These are phyloP conservation scores for Microtus richardsoni DNA, from an alignment of 2,113 vertebrate genomes.

Conservation along the genomic window DNA sequence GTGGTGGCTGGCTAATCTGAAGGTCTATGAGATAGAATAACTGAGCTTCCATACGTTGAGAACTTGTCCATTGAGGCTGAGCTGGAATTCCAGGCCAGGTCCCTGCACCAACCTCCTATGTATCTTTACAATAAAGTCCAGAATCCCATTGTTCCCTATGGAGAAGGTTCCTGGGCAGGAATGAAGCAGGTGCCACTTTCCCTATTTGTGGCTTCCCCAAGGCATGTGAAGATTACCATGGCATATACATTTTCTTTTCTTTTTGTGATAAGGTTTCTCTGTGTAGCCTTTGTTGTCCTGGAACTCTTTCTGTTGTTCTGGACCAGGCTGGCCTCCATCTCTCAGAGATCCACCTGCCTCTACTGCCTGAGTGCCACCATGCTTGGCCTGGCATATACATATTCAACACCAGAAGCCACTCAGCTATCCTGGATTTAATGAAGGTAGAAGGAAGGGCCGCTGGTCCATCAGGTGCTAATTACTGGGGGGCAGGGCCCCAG, in stretches of 20 bases:
- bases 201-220: not conserved
- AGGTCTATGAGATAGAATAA: not conserved
- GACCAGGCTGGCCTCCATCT: not conserved
- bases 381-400: not conserved
- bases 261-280: not conserved
- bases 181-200: not conserved
- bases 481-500: not conserved
- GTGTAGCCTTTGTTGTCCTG: not conserved
- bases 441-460: not conserved
- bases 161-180: not conserved
- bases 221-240: not conserved
- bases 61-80: not conserved
- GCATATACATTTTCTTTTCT: not conserved
- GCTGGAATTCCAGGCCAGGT: not conserved
- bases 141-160: not conserved
- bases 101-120: not conserved
- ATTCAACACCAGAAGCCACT: not conserved
- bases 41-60: not conserved
- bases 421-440: slow-evolving; percentile 42
- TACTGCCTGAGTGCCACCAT: not conserved
- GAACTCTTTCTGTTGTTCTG: not conserved
- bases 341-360: not conserved
- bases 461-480: slow-evolving; percentile 20
- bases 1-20: not conserved
- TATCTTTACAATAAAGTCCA: not conserved